Base-by-base conservation (phyloP, 2,113 vertebrate species). In the Malaclemys terrapin region DNA sequence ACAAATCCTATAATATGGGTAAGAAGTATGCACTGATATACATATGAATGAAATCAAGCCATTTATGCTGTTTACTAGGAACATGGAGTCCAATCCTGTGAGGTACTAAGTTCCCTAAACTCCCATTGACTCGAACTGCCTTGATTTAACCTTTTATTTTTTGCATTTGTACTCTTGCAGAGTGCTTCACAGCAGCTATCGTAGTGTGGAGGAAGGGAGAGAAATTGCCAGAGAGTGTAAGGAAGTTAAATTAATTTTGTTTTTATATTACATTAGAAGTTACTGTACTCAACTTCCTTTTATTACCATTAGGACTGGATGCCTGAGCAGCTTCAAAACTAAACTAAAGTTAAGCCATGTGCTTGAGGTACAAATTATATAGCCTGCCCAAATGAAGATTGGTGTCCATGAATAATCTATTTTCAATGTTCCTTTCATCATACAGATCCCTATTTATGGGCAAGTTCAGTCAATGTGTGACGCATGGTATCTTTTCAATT, bases 51-150 rank as follows among this genome's bases (percentile, higher is more conserved):
- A 45, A 83, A 62, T 85, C 17, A 62, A 59, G 49, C 0, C 54
- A 17, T 90, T 85, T 83, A 22, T 85, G 8, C 19, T 91, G 82
- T 87, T 56, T 19, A 6, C 83, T 79, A 72, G 69, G 16, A 78
- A 31, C 16, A 69, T 7, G 54, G 49, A 89, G 25, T 53, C 35
- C 57, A 90, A 87, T 59, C 8, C 69, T 87, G 54, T n/a, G n/a
- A 19, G 35, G 14, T n/a, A n/a, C 65, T 5, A n/a, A 65, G 16
- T 38, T 38, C 19, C 7, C 35, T 38, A 31, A 31, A 78, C 7
- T 0, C 6, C 5, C 47, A 12, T 0, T 0, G 82, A 52, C 20
- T 80, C 14, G 49, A 6, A 7, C 1, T 83, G 49, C 57, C n/a
- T 86, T 78, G n/a, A 42, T 85, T 38, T 83, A 72, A 88, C 45